Evolutionary conservation across 2,797 vertebrate species (phyloP).

Genomic region (Hoplostethus mediterraneus): DNA sequence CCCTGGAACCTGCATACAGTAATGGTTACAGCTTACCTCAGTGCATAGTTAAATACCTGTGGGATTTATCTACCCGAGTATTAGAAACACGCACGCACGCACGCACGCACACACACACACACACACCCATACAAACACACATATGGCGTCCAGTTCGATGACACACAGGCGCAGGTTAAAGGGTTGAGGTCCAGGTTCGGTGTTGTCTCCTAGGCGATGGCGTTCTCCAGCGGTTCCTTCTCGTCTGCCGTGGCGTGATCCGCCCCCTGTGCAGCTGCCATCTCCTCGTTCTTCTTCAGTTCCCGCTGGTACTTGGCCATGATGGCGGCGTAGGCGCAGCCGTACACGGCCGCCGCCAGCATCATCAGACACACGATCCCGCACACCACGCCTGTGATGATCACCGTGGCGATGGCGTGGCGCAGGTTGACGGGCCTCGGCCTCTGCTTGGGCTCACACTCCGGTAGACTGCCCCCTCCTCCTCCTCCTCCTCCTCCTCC

Average conservation of each 20-base stretch:
- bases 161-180: constrained; percentile 66
- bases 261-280: constrained; percentile 66
- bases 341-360: constrained; percentile 94
- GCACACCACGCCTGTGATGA: constrained; percentile 95
- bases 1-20: constrained; percentile 45
- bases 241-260: constrained; percentile 78
- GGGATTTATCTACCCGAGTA: constrained; percentile 73
- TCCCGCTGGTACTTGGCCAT: constrained; percentile 91
- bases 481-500: constrained; percentile 59
- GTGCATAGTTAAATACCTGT: constrained; percentile 81
- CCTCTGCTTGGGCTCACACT: constrained; percentile 90
- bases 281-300: constrained; percentile 85
- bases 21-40: constrained; percentile 60
- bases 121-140: constrained; percentile 48
- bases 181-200: constrained; percentile 64
- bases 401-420: constrained; percentile 94
- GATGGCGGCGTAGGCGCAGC: constrained; percentile 94
- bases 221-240: constrained; percentile 86
- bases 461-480: constrained; percentile 60
- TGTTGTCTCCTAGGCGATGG: constrained; percentile 81
- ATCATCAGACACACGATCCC: constrained; percentile 97
- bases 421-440: constrained; percentile 89
- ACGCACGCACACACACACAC: constrained; percentile 21
- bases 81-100: constrained; percentile 51
- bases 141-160: constrained; percentile 36